phyloP scores from a whole-genome alignment of 2,113 vertebrate species.

The Clarias batrachus region DNA sequence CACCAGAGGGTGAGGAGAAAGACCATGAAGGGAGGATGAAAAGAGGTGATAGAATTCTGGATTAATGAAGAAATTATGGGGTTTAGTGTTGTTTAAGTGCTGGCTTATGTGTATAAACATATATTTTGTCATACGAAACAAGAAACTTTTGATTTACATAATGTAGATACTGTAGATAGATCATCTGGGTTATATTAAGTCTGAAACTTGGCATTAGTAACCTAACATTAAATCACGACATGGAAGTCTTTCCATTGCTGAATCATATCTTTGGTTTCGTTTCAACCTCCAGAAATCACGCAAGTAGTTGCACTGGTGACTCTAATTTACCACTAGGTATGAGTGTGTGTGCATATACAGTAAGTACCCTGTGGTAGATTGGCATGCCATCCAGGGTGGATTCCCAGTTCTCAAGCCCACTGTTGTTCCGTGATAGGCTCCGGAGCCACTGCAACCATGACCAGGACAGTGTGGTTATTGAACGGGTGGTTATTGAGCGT shows the following conservation, averaged over 20 bases:
- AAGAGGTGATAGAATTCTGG: not conserved
- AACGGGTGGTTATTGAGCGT: not conserved
- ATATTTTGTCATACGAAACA: not conserved
- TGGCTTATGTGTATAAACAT: not conserved
- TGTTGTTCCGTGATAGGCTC: too few relatives aligned
- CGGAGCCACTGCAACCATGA: not conserved
- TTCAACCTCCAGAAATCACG: not conserved
- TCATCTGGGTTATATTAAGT: not conserved
- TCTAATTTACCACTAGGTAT: not conserved
- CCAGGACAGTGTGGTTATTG: not conserved
- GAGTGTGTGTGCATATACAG: not conserved
- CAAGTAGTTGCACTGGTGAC: not conserved
- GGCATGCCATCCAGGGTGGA: not conserved
- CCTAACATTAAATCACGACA: not conserved
- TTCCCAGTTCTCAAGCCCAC: not conserved
- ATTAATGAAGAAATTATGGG: not conserved
- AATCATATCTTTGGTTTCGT: not conserved
- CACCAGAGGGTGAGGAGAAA: constrained; percentile 75
- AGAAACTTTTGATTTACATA: not conserved
- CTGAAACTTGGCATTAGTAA: not conserved
- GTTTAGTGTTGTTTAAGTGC: not conserved
- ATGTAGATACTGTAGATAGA: not conserved
- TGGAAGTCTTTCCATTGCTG: not conserved
- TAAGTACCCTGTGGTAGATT: not conserved
- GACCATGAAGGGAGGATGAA: not conserved